A percentile compares a stretch with the other conserved stretches of the same genome.
phyloP scores from a whole-genome alignment of 2,888 invertebrate genomes.

The Papilio elwesi region DNA sequence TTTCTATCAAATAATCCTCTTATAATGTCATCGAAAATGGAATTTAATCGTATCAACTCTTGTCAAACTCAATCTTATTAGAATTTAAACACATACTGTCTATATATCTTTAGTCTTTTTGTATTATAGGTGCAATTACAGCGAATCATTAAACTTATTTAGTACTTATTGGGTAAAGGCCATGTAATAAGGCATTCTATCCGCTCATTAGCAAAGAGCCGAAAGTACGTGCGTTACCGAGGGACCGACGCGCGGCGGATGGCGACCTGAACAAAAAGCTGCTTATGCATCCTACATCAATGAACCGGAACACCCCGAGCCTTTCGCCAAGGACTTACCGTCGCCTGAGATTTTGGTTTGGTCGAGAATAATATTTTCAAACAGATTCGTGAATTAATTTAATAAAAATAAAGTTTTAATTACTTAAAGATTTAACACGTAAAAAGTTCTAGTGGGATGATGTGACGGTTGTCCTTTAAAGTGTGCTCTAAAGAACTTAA shows the following conservation, averaged over 20 bases:
- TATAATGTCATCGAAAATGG: too few relatives aligned
- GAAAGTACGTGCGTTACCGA: conserved; percentile 64
- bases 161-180: conserved; percentile 15
- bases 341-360: conserved; percentile 15
- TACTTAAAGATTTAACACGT: too few relatives aligned
- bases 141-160: neutral
- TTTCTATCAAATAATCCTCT: too few relatives aligned
- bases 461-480: too few relatives aligned
- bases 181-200: conserved; percentile 68
- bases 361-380: conserved; percentile 2
- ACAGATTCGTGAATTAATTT: neutral
- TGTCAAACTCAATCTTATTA: neutral
- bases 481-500: too few relatives aligned
- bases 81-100: neutral
- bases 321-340: conserved; percentile 47
- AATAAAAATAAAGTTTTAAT: too few relatives aligned
- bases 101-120: neutral
- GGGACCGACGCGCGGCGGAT: conserved; percentile 42
- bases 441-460: too few relatives aligned
- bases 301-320: conserved; percentile 63
- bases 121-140: neutral
- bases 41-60: too few relatives aligned
- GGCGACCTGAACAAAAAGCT: conserved; percentile 66
- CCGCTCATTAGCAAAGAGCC: conserved; percentile 78
- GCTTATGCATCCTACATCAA: conserved; percentile 66